Evolutionary conservation across 1,140 invertebrate genomes (phyloP).

Genomic region (Zaprionus capensis): DNA sequence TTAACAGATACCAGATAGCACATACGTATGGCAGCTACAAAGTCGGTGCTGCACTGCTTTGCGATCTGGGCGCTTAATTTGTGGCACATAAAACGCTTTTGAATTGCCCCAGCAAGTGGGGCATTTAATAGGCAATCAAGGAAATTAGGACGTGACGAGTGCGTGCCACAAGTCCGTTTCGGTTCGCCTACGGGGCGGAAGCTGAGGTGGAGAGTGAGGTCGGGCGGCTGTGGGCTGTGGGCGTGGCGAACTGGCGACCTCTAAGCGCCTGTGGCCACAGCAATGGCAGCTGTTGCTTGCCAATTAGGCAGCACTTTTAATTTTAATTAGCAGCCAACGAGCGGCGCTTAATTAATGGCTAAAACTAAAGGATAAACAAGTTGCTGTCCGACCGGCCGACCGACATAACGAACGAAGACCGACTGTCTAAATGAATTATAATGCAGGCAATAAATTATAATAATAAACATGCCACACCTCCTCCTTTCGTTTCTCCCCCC

Average conservation of each 20-base stretch:
- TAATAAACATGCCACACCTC: slow-evolving; percentile 62
- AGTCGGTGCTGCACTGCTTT: not conserved
- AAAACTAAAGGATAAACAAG: slow-evolving; percentile 53
- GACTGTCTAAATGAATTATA: slow-evolving; percentile 68
- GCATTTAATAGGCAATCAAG: slow-evolving; percentile 41
- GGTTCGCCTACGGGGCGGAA: not conserved
- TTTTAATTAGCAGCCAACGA: slow-evolving; percentile 75
- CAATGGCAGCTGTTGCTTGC: slow-evolving; percentile 65
- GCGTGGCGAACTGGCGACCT: too few species aligned
- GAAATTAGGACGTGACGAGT: slow-evolving; percentile 45
- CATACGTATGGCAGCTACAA: not conserved
- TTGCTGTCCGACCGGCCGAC: slow-evolving; percentile 1
- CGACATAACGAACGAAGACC: not conserved
- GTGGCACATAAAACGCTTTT: slow-evolving; percentile 33
- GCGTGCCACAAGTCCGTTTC: slow-evolving; percentile 6
- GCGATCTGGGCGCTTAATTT: slow-evolving; percentile 2
- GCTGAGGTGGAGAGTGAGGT: too few species aligned
- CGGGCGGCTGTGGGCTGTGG: too few species aligned
- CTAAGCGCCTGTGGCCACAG: not conserved
- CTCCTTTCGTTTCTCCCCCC: not conserved
- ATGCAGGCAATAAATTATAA: slow-evolving; percentile 74
- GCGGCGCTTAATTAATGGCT: slow-evolving; percentile 71
- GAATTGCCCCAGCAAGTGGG: slow-evolving; percentile 23
- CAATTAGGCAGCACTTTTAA: slow-evolving; percentile 77
- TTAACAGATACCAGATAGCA: not conserved